Evolutionary conservation across 1,140 invertebrate genomes (phyloP), one percentile per base, ranked within the genome.

Genomic region (Zaprionus nigranus): DNA sequence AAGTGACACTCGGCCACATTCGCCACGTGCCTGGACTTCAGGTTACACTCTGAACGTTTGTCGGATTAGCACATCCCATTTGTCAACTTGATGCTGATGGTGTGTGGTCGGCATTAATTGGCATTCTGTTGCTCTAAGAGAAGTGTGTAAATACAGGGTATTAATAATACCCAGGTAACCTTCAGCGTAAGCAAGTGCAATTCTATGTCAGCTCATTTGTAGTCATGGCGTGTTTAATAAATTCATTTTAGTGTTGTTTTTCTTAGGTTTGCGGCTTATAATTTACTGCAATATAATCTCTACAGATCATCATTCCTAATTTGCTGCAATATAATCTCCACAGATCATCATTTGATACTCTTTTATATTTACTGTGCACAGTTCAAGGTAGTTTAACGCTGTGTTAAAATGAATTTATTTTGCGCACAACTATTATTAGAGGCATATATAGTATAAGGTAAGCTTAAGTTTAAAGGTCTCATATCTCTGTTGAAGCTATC

Each of bases 21-120:
- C 63, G 84, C 75, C 84, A 90, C 81, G 84, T 88, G 84, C 66
- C 84, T 63, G 81, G 85, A 88, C 84, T 88, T 78, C 65, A 81
- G 75, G 78, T 82, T 90, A 79, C 70, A 83, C 56, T 81, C 61
- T 28, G 22, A 65, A 26, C 63, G 66, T 90, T 60, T 61, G 64
- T 74, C 66, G 85, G 79, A 90, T 90, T 90, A 85, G 85, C 82
- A 57, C 40, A 70, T 68, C 71, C 81, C 81, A 90, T 90, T 90
- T 90, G 85, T 90, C 85, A 90, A 88, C 75, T 57, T 75, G 78
- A 85, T 80, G 40, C 40, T 46, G 75, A 61, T 81, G 61, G 67
- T 82, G 76, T 77, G 79, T 79, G 81, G 70, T 80, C 69, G 65
- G 69, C 67, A 88, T 90, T 88, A 88, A 88, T 90, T 88, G 84